phyloP scores from a whole-genome alignment of 2,797 vertebrate genomes.

The Pagetopsis macropterus region DNA sequence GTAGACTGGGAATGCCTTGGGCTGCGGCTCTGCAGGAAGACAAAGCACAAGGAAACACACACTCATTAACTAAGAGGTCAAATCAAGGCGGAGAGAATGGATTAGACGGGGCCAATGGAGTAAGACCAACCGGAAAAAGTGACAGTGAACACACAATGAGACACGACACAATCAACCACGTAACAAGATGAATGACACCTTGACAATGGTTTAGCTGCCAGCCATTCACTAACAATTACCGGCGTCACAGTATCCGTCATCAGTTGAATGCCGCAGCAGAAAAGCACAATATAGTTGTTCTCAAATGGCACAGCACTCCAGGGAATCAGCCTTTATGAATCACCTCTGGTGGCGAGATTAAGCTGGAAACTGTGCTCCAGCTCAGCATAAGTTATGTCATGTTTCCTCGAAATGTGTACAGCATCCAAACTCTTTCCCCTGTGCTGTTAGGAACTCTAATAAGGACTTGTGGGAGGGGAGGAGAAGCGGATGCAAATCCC shows the following conservation, averaged over 20 bases:
- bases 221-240: slow-evolving; percentile 64
- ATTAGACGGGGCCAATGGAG: slow-evolving; percentile 58
- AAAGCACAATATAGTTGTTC: slow-evolving; percentile 37
- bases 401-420: slow-evolving; percentile 47
- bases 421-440: slow-evolving; percentile 44
- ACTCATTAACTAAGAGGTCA: slow-evolving; percentile 51
- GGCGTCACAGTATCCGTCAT: slow-evolving; percentile 47
- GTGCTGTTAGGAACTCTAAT: slow-evolving; percentile 53
- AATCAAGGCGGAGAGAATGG: slow-evolving; percentile 58
- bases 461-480: slow-evolving; percentile 57
- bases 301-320: slow-evolving; percentile 14
- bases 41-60: slow-evolving; percentile 35
- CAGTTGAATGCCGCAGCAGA: slow-evolving; percentile 34
- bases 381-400: slow-evolving; percentile 43
- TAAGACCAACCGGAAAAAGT: slow-evolving; percentile 48
- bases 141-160: slow-evolving; percentile 58
- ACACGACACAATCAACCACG: slow-evolving; percentile 61
- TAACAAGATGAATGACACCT: slow-evolving; percentile 70
- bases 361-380: slow-evolving; percentile 23
- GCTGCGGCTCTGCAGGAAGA: slow-evolving; percentile 89
- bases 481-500: slow-evolving; percentile 69
- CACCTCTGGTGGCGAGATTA: slow-evolving; percentile 25
- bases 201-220: slow-evolving; percentile 63
- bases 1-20: slow-evolving; percentile 95
- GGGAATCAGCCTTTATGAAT: slow-evolving; percentile 32